phyloP scores from a whole-genome alignment of 2,888 invertebrate species.

The Cheilosia grossa region DNA sequence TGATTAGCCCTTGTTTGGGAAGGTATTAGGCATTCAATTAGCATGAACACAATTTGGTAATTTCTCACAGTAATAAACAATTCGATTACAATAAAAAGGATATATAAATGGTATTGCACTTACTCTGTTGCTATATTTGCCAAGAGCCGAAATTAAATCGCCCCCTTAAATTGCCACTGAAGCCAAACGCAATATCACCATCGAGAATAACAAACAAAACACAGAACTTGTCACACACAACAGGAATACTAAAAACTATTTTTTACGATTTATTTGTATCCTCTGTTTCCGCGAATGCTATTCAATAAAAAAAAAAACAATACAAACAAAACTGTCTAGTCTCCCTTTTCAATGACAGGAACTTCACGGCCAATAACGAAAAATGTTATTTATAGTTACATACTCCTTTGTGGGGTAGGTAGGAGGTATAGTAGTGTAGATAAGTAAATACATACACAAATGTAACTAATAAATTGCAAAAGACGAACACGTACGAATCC shows the following conservation, averaged over 20 bases:
- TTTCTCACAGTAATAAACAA: no score
- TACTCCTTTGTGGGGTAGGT: background rate
- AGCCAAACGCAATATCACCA: background rate
- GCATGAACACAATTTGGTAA: background rate
- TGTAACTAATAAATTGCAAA: conserved; percentile 1
- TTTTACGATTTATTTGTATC: background rate
- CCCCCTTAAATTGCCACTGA: background rate
- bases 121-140: background rate
- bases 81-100: background rate
- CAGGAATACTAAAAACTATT: background rate
- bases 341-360: conserved; percentile 16
- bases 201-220: background rate
- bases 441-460: no score
- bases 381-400: no score
- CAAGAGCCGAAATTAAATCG: background rate
- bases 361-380: conserved; percentile 1
- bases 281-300: background rate
- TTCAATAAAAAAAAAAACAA: background rate
- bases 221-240: background rate
- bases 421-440: background rate
- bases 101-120: background rate
- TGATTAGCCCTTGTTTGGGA: background rate
- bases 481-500: background rate
- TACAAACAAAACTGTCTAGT: background rate
- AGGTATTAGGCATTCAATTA: background rate